Base-by-base conservation (phyloP, 2,888 invertebrate genomes). In the Perizoma flavofasciatum region DNA sequence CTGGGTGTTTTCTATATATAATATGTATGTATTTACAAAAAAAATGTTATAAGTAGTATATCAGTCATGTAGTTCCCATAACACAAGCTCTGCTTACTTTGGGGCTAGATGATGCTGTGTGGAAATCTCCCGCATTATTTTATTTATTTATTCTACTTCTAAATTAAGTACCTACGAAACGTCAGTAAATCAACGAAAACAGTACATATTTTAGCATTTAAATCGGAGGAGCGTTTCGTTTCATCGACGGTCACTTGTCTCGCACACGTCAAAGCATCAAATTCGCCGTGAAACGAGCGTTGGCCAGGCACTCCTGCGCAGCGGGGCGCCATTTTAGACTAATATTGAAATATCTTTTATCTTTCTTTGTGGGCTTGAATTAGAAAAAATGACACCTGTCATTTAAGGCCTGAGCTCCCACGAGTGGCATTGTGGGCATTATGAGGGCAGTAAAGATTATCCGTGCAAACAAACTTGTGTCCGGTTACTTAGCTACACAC, bases 341-440 rank as follows among this genome's bases (percentile, higher is more conserved):
- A 79, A 79, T 85, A 86, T 86, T 85, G 85, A 86, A 85, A 82
- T 83, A 82, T 86, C 81, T 83, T 81, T 81, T 82, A 79, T 82
- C 79, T 80, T 71, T 66, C 73, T 80, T 74, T 73, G 67, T 68
- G 59, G 70, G 53, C 55, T 55, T 48, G 66, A 70, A 69, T 79
- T 74, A 75, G 79, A 85, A 81, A 82, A 85, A 78, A 62, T 85
- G 85, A 86, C 86, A 86, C 85, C 86, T 86, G 86, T 85, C 86
- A 86, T 71, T 79, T 75, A 74, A 71, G 76, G 73, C 71, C 72
- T 55, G 70, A 66, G 80, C 80, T 83, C 83, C 82, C 83, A 83
- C 78, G 78, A 70, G 70, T 70, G 69, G 73, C 70, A 68, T 70
- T 71, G 50, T 56, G 49, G 4, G 54, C 54, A 45, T 48, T 59